A percentile compares a stretch with the other conserved stretches of the same genome.
Conservation (phyloP, 2,113 vertebrate genomes). For the Egretta garzetta region DNA sequence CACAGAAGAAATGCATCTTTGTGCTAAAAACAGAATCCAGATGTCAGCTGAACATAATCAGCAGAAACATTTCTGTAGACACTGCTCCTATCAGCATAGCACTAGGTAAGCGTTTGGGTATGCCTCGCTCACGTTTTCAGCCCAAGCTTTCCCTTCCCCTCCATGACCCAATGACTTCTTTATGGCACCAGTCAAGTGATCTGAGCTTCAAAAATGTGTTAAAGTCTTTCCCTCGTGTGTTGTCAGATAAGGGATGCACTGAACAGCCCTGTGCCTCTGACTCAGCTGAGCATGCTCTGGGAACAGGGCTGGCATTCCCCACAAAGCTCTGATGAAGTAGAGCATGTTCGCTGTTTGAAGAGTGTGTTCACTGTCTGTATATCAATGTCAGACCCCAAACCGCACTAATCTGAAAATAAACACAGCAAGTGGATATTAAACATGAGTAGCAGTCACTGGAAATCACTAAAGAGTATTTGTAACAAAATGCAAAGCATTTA, state of each 20-base stretch:
- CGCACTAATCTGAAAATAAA: background rate
- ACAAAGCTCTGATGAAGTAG: background rate
- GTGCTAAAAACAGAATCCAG: conserved; percentile 27
- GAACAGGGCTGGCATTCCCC: background rate
- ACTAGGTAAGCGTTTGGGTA: background rate
- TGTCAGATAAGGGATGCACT: background rate
- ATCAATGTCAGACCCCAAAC: background rate
- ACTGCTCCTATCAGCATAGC: background rate
- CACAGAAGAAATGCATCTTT: background rate
- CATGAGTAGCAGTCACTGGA: background rate
- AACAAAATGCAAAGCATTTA: background rate
- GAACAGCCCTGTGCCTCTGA: background rate
- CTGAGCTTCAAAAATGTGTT: background rate
- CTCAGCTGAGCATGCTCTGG: background rate
- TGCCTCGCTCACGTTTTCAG: background rate
- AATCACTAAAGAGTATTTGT: background rate
- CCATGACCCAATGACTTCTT: background rate
- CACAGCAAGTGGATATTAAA: background rate
- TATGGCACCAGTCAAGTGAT: background rate
- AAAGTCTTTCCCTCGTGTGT: fast-evolving
- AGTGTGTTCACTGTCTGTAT: background rate
- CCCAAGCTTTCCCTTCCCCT: background rate
- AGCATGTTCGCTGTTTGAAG: background rate
- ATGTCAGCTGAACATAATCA: background rate
- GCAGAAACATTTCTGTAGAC: background rate